Evolutionary conservation across 1,140 invertebrate species (phyloP).

Genomic region (Drosophila bifasciata): DNA sequence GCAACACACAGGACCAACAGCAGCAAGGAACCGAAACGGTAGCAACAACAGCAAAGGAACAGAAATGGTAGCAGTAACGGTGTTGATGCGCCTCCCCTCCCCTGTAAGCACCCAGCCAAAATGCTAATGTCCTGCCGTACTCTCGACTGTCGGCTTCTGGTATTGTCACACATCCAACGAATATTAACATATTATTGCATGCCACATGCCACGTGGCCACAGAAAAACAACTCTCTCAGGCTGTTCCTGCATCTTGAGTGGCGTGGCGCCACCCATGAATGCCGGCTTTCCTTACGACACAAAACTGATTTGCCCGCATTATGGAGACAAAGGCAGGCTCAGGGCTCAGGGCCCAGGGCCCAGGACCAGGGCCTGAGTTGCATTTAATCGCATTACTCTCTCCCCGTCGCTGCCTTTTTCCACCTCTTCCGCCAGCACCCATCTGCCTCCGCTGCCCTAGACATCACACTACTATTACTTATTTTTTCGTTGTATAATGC

Average conservation of each 20-base stretch:
- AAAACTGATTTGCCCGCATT: slow-evolving; percentile 55
- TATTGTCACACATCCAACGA: slow-evolving; percentile 71
- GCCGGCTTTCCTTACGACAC: slow-evolving; percentile 24
- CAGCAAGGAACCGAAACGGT: too few relatives aligned
- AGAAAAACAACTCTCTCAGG: slow-evolving; percentile 3
- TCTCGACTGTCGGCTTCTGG: slow-evolving; percentile 37
- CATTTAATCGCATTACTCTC: slow-evolving; percentile 66
- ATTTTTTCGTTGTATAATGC: slow-evolving; percentile 59
- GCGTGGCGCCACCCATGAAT: too few relatives aligned
- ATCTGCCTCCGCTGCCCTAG: background rate
- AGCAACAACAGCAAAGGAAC: too few relatives aligned
- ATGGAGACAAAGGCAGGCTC: slow-evolving; percentile 28
- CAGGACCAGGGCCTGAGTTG: slow-evolving; percentile 18
- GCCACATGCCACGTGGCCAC: slow-evolving; percentile 21
- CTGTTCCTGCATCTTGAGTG: slow-evolving; percentile 52
- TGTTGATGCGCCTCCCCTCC: slow-evolving; percentile 7
- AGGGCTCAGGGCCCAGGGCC: background rate
- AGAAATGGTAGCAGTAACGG: slow-evolving; percentile 6
- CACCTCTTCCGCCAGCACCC: slow-evolving; percentile 3
- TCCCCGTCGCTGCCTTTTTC: background rate
- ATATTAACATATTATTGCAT: slow-evolving; percentile 81
- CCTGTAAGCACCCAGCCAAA: slow-evolving; percentile 36
- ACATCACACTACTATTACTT: slow-evolving; percentile 8
- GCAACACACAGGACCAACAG: too few relatives aligned
- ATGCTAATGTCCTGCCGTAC: slow-evolving; percentile 65